Evolutionary conservation across 2,113 vertebrate genomes (phyloP).

Genomic region (Rhinoptilus africanus): DNA sequence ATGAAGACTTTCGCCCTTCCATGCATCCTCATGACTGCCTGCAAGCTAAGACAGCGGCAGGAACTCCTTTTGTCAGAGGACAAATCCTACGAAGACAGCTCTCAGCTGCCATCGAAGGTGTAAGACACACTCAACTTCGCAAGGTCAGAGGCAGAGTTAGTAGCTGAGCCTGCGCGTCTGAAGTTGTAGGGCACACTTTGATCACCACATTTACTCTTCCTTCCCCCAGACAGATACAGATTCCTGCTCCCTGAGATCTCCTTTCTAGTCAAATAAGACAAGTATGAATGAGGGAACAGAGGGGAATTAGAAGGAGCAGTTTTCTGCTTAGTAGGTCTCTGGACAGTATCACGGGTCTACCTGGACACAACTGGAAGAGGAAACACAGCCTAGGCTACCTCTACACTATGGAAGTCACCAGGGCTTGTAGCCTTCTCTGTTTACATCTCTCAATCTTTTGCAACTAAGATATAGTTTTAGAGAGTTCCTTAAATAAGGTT

Average conservation of each 20-base stretch:
- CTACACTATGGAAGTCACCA: neutral
- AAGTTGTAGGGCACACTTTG: neutral
- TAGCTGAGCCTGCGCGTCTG: neutral
- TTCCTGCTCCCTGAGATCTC: neutral
- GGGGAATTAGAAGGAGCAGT: neutral
- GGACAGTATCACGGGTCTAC: neutral
- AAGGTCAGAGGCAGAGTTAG: neutral
- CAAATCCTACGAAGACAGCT: neutral
- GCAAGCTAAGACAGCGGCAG: neutral
- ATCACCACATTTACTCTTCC: neutral
- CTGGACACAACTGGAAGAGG: neutral
- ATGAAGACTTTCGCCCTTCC: neutral
- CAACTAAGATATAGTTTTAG: neutral
- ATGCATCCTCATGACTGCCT: neutral
- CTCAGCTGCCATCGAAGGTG: neutral
- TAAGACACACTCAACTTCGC: neutral
- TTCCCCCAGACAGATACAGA: neutral
- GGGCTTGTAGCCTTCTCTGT: neutral
- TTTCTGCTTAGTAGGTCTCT: neutral
- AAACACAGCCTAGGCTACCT: neutral
- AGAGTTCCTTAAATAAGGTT: neutral
- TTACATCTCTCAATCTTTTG: neutral
- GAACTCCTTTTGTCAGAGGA: neutral
- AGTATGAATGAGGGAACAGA: neutral
- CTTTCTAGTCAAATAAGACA: neutral